Conservation (phyloP, 2,113 vertebrate genomes). For the Psilopsiagon aurifrons region DNA sequence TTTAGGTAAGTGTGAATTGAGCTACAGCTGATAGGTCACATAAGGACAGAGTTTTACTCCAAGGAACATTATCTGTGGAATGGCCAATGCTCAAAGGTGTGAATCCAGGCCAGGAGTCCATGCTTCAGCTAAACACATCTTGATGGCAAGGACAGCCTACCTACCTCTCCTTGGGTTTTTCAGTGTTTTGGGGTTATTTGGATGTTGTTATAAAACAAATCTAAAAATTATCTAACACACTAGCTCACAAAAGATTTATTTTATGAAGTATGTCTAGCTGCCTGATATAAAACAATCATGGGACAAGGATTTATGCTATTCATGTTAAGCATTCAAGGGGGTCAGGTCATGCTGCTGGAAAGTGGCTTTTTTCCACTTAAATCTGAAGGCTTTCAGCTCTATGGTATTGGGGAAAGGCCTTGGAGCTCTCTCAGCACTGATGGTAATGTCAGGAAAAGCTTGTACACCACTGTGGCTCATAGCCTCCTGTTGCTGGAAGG, state of each 20-base stretch:
- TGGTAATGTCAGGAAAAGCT: not conserved
- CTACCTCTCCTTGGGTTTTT: not conserved
- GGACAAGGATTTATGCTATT: not conserved
- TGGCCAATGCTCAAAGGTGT: not conserved
- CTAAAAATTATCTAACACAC: not conserved
- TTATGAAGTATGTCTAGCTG: not conserved
- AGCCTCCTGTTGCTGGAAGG: not conserved
- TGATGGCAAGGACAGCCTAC: not conserved
- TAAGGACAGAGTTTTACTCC: not conserved
- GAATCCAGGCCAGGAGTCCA: accelerated
- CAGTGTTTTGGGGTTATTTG: not conserved
- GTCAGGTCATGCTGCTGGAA: not conserved
- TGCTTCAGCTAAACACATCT: not conserved
- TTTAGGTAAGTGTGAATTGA: not conserved
- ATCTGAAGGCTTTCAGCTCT: not conserved
- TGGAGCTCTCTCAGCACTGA: not conserved
- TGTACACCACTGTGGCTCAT: not conserved
- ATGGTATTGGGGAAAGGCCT: not conserved
- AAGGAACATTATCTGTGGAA: not conserved
- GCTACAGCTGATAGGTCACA: not conserved
- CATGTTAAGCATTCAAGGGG: not conserved
- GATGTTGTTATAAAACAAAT: not conserved
- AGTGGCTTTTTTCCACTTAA: not conserved
- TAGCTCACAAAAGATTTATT: not conserved
- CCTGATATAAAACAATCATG: accelerated